Conservation (phyloP, 2,797 vertebrate species). For the Tamandua tetradactyla region DNA sequence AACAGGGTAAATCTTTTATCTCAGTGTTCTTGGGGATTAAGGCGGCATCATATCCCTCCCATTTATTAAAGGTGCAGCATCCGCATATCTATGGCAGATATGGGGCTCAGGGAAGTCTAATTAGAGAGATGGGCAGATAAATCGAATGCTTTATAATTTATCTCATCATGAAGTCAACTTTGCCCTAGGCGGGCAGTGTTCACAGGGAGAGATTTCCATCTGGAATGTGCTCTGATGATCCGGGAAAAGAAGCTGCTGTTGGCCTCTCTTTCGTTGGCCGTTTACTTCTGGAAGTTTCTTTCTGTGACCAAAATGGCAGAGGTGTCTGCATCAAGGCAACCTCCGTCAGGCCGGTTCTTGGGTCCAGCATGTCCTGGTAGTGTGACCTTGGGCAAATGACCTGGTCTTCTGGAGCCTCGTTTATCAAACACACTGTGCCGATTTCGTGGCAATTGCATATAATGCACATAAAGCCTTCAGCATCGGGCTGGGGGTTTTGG, state of each 20-base stretch:
- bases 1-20: slow-evolving; percentile 66
- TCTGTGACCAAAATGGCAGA: accelerated
- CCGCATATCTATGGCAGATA: background rate
- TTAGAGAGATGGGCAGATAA: slow-evolving; percentile 64
- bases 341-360: accelerated
- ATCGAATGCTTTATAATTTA: background rate
- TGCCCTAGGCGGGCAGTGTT: accelerated
- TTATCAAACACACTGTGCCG: accelerated
- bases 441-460: background rate
- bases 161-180: slow-evolving; percentile 47
- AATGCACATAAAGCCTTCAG: background rate
- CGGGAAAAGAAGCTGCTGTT: accelerated
- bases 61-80: background rate
- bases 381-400: no score
- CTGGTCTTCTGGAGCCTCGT: accelerated
- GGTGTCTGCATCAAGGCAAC: accelerated
- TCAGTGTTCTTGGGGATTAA: background rate
- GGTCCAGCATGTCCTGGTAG: accelerated
- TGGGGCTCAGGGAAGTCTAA: slow-evolving; percentile 20
- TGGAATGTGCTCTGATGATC: background rate
- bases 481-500: accelerated
- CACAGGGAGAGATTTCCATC: slow-evolving; percentile 12
- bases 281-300: background rate
- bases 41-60: background rate
- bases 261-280: background rate